These are phyloP conservation scores for Serinus canaria DNA, from an alignment of 2,113 vertebrate genomes.

Conservation along the genomic window DNA sequence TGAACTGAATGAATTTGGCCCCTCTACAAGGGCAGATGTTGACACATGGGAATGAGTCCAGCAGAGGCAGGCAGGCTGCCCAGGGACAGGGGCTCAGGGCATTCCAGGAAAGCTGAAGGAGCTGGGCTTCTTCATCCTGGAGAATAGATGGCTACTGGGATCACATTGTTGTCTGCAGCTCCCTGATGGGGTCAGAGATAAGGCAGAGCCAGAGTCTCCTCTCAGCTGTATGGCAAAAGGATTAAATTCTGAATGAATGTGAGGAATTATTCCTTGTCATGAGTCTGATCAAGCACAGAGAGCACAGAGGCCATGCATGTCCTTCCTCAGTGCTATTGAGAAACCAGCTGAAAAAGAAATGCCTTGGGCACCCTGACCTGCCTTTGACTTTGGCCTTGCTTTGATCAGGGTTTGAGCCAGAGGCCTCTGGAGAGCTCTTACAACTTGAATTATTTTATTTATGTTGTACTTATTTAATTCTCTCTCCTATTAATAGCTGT, in stretches of 20 bases:
- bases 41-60: background rate
- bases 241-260: background rate
- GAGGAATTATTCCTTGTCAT: background rate
- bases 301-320: background rate
- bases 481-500: background rate
- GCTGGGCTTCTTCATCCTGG: background rate
- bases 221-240: background rate
- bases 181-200: background rate
- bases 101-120: background rate
- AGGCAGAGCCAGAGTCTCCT: background rate
- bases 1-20: background rate
- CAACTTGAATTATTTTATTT: background rate
- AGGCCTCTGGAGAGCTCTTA: background rate
- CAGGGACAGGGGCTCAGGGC: background rate
- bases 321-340: background rate
- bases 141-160: background rate
- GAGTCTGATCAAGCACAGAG: background rate
- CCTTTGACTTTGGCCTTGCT: background rate
- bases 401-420: background rate
- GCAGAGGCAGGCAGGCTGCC: background rate
- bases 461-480: background rate
- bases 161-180: background rate
- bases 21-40: background rate
- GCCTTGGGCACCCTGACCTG: background rate
- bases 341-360: background rate